Evolutionary conservation across 2,113 vertebrate species (phyloP), one percentile per base, ranked within the genome.

Genomic region (Ctenodactylus gundi): DNA sequence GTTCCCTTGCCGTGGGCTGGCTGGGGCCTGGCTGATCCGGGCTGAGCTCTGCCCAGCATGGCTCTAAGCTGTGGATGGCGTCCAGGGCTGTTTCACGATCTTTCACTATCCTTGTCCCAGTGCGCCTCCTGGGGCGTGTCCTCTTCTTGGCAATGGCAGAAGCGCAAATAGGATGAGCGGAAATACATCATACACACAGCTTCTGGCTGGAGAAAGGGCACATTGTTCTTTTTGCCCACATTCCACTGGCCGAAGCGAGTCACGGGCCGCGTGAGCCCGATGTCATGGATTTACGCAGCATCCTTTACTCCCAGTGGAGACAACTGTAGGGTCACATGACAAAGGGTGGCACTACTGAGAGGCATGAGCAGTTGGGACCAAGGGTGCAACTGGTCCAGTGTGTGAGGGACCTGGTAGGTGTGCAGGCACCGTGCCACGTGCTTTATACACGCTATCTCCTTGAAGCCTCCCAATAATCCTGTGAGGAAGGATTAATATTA

Each of bases 391-490:
- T 0, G 27, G 23, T 39, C 7, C 34, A 29, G 34, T 15, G 2
- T 6, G 39, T 2, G 12, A 15, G 73, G 36, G 18, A 5, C 2
- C 10, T 23, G 4, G 13, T 5, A 14, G 65, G 58, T 23, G 6
- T 21, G 34, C 1, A 25, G 86, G 75, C 31, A 1, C 7, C 31
- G 31, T 18, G 68, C n/a, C 49, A 0, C 1, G 2, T 1, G 12
- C 58, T 77, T 84, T 29, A 25, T 2, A 3, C 1, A 1, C 0
- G 2, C 3, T 21, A 21, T 62, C 12, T 23, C 29, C 0, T 20
- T 25, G 60, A 67, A 68, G 11, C 10, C 7, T 6, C 51, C 53
- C 10, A 11, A 7, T 20, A 55, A 15, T 8, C 46, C 68, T 18
- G 4, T 10, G 14, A 64, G 49, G 57, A 15, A n/a, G 31, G 78